A percentile compares a stretch with the other conserved stretches of the same genome.
These are phyloP conservation scores for Caenorhabditis sp. DNA, from an alignment of 2,888 invertebrate species.

Conservation along the genomic window DNA sequence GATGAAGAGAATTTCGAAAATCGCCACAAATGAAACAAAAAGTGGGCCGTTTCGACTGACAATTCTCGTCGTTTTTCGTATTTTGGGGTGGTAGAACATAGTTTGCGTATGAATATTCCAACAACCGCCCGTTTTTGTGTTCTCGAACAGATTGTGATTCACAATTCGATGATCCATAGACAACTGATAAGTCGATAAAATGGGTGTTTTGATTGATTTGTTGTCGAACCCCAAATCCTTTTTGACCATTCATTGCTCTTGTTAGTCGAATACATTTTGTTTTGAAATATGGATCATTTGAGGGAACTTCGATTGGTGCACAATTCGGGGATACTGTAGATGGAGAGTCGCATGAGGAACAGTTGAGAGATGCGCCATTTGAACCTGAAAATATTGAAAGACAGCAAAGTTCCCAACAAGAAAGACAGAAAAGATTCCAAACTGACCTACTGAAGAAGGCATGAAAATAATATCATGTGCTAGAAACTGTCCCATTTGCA, in stretches of 20 bases:
- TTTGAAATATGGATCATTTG: constrained; percentile 39
- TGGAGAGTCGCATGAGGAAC: constrained; percentile 81
- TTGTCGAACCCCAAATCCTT: constrained; percentile 75
- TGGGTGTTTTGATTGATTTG: constrained; percentile 78
- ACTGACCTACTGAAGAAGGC: constrained; percentile 76
- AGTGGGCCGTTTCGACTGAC: constrained; percentile 46
- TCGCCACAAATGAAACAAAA: constrained; percentile 56
- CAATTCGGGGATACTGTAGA: constrained; percentile 86
- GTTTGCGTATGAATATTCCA: constrained; percentile 26
- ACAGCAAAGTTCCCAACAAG: too few species aligned
- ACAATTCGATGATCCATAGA: constrained; percentile 89
- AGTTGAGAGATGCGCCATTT: constrained; percentile 52
- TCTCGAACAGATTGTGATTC: constrained; percentile 81
- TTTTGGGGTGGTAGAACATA: constrained; percentile 49
- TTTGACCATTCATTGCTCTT: constrained; percentile 89
- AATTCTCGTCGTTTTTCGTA: constrained; percentile 36
- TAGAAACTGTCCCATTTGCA: constrained; percentile 93
- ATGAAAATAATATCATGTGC: constrained; percentile 93
- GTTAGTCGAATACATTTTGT: constrained; percentile 85
- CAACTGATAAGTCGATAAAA: constrained; percentile 79
- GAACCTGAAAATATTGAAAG: constrained; percentile 34
- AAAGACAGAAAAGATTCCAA: too few species aligned
- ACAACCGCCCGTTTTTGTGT: constrained; percentile 71
- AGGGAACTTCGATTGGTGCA: constrained; percentile 83
- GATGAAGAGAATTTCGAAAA: constrained; percentile 53